phyloP scores from a whole-genome alignment of 92 coral and sea anemone genomes.

The Porites rus region DNA sequence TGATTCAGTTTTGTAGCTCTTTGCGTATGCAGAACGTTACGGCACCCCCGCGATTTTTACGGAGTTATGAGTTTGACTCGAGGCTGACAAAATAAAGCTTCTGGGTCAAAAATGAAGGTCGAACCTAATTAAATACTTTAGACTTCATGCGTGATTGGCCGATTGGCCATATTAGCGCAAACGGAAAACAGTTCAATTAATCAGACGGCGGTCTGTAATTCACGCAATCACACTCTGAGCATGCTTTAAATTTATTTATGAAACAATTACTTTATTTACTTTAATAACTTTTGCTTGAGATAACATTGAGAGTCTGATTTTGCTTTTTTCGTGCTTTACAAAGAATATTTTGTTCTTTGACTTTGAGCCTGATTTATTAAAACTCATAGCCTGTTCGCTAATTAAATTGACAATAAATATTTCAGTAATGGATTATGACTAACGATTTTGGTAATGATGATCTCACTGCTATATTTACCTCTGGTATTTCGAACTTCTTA shows the following conservation, averaged over 20 bases:
- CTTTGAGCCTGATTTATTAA: no score
- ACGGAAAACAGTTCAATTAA: slow-evolving; percentile 23
- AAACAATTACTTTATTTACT: slow-evolving; percentile 13
- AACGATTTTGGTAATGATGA: no score
- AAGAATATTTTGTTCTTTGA: neutral
- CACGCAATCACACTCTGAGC: slow-evolving; percentile 18
- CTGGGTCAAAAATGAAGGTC: slow-evolving; percentile 11
- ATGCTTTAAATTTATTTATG: neutral
- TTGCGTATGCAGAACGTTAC: neutral
- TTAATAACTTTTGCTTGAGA: slow-evolving; percentile 5
- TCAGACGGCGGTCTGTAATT: slow-evolving; percentile 19
- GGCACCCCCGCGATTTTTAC: neutral
- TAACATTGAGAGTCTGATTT: neutral
- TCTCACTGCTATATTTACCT: no score
- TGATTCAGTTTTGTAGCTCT: neutral
- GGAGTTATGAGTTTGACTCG: neutral
- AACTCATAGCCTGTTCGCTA: no score
- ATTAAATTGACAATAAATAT: no score
- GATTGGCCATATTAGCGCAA: slow-evolving; percentile 13
- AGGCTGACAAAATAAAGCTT: neutral
- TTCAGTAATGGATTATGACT: no score
- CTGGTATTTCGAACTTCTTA: no score
- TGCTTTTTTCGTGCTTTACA: neutral
- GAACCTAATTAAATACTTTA: slow-evolving; percentile 14
- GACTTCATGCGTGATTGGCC: neutral